Evolutionary conservation across 2,797 vertebrate genomes (phyloP), one percentile per base, ranked within the genome.

Genomic region (Sphaeramia orbicularis): DNA sequence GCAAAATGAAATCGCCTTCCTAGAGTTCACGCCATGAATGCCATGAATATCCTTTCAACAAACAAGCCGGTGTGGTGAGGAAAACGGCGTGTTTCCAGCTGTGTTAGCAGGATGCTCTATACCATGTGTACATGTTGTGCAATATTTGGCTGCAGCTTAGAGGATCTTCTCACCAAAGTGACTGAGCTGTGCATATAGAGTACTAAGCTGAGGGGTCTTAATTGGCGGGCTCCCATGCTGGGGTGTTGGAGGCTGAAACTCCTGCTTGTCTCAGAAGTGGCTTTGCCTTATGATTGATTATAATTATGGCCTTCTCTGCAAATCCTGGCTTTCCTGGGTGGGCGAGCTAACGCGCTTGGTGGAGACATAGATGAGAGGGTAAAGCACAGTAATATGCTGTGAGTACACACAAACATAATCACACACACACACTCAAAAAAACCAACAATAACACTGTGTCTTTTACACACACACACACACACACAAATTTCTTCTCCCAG

Each of bases 271-370:
- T 83, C 54, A 74, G 44, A 80, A 79, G 65, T 74, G 78, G 48
- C 71, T 82, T 72, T 78, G 66, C 65, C 47, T 81, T 62, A 71
- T 68, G 65, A 81, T 75, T 76, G 84, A 86, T 86, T 79, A 74
- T 85, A 86, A 87, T 86, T 82, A 87, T 43, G 52, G 63, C 48
- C 50, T 61, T 80, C 65, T 42, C 65, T 72, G 58, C 42, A 82
- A 88, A 83, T 83, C 78, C 41, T 42, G 52, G 65, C 61, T 81
- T 80, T 80, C 57, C 62, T 81, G 68, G 59, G 75, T 80, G 84
- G 81, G 67, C 61, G 58, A 73, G 66, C 78, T 60, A 78, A 74
- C 10, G 1, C 6, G 13, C 16, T 58, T 67, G 68, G 47, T 3
- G 2, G 37, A 75, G 60, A 56, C 76, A 78, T 68, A 81, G 67